Percentiles rank a stretch among this genome's conserved stretches.
These are phyloP conservation scores for Thyatira batis DNA, from an alignment of 2,888 invertebrate genomes.

Conservation along the genomic window DNA sequence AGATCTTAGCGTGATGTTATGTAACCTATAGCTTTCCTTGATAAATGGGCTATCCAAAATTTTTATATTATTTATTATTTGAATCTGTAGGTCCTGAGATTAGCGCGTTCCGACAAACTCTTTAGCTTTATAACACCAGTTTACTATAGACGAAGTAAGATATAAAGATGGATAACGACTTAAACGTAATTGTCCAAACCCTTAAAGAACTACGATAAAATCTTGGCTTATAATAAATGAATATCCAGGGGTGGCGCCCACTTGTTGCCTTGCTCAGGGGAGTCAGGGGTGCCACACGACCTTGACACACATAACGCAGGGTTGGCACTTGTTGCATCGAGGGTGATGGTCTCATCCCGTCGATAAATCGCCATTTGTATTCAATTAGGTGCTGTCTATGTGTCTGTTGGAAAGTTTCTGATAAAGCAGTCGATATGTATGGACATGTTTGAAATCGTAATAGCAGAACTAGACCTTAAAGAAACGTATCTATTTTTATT, in stretches of 20 bases:
- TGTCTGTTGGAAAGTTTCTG: neutral
- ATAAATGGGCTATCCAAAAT: no score
- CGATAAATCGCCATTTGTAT: conserved; percentile 1
- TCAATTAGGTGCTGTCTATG: neutral
- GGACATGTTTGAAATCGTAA: neutral
- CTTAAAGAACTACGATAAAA: neutral
- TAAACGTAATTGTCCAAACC: no score
- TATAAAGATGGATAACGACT: neutral
- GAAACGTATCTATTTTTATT: no score
- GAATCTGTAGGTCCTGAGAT: no score
- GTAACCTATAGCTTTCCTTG: no score
- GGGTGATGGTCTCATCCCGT: conserved; percentile 2
- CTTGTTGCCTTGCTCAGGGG: conserved; percentile 24
- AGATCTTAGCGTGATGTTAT: no score
- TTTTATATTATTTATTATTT: no score
- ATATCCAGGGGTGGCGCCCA: conserved; percentile 5
- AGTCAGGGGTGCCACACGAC: conserved; percentile 16
- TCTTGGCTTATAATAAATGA: neutral
- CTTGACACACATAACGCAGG: conserved; percentile 25
- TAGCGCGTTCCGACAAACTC: no score
- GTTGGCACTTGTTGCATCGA: conserved; percentile 25
- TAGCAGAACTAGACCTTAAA: no score
- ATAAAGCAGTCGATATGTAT: neutral
- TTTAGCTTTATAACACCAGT: no score
- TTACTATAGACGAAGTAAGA: neutral